Percentiles rank a stretch among this genome's conserved stretches.
These are phyloP conservation scores for Moxostoma hubbsi DNA, from an alignment of 2,797 vertebrate species.

Conservation along the genomic window DNA sequence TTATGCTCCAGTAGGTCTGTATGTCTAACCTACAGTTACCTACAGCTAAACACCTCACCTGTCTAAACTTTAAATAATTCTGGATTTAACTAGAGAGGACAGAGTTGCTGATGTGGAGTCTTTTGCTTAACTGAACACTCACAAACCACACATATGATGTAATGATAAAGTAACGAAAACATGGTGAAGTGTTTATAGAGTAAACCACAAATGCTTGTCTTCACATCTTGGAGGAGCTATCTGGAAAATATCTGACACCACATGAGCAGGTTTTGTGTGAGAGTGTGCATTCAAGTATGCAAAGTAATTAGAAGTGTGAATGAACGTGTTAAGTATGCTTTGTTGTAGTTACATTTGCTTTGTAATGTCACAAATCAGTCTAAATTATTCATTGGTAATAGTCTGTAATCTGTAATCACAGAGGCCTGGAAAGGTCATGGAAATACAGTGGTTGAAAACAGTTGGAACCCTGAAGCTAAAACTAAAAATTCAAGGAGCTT, in stretches of 20 bases:
- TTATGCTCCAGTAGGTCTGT: not conserved
- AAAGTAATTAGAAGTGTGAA: too few species aligned
- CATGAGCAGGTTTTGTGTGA: not conserved
- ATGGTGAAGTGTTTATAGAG: conserved; percentile 30
- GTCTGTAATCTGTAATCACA: too few species aligned
- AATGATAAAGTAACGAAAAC: conserved; percentile 35
- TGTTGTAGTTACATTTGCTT: not conserved
- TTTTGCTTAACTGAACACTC: conserved; percentile 21
- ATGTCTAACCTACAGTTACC: not conserved
- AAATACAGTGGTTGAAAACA: too few species aligned
- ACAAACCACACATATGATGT: conserved; percentile 37
- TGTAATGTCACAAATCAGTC: too few species aligned
- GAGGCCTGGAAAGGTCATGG: too few species aligned
- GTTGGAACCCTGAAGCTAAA: too few species aligned
- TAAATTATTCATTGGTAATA: too few species aligned
- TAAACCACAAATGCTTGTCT: conserved; percentile 19
- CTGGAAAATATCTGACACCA: not conserved
- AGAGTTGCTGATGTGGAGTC: not conserved
- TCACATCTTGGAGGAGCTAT: not conserved
- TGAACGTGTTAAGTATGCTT: not conserved
- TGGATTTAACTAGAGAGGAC: not conserved
- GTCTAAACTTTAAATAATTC: not conserved
- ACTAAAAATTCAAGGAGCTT: too few species aligned
- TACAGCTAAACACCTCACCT: conserved; percentile 1
- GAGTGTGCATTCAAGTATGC: not conserved